Evolutionary conservation across 35 echinoderm and acorn worm species (phyloP).

Genomic region (Chiridota heheva): DNA sequence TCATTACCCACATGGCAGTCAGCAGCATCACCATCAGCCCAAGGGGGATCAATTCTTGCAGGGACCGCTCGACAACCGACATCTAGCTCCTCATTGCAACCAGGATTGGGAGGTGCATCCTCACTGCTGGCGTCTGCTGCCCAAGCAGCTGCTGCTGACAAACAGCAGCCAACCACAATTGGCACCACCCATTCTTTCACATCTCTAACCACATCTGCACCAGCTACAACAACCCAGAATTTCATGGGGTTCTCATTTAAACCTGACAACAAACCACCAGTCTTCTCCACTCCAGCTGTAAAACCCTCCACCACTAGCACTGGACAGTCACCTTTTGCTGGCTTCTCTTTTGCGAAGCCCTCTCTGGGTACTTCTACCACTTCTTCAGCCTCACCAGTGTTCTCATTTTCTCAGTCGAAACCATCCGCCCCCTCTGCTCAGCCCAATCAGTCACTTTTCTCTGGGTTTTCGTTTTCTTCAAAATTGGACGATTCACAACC

Average conservation of each 20-base stretch:
- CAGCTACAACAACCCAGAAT: neutral
- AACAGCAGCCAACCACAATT: too few species aligned
- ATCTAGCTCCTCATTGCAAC: neutral
- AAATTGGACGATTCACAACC: too few species aligned
- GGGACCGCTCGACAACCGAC: too few species aligned
- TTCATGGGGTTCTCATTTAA: slow-evolving; percentile 29
- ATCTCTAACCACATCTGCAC: neutral
- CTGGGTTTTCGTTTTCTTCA: too few species aligned
- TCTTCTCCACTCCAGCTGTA: neutral
- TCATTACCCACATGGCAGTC: too few species aligned
- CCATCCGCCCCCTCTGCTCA: neutral
- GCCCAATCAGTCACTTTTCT: neutral
- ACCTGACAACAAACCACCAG: neutral
- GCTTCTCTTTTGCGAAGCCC: slow-evolving; percentile 48
- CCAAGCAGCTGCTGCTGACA: too few species aligned
- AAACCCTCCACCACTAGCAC: slow-evolving; percentile 24
- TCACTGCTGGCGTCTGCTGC: too few species aligned
- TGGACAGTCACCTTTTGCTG: slow-evolving; percentile 39
- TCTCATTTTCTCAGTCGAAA: too few species aligned
- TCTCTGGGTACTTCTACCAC: too few species aligned
- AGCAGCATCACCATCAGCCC: too few species aligned
- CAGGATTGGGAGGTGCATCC: neutral
- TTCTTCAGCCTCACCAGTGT: neutral
- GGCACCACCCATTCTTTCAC: neutral
- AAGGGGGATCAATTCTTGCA: too few species aligned